Conservation (phyloP, 2,113 vertebrate genomes). For the Poeciliopsis retropinna region DNA sequence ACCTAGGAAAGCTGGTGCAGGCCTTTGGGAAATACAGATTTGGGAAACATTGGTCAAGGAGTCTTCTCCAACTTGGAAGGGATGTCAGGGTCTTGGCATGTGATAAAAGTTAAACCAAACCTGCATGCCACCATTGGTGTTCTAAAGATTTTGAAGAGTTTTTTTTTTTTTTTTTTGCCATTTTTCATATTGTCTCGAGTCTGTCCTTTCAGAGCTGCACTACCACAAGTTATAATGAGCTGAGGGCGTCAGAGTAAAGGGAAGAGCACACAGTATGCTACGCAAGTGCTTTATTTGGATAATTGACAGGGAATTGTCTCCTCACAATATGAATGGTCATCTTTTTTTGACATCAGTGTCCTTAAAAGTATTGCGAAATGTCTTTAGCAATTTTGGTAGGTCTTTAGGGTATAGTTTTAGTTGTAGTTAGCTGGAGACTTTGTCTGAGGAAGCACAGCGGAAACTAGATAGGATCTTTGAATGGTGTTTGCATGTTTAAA, state of each 20-base stretch:
- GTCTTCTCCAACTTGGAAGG: conserved; percentile 26
- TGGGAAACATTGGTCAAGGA: conserved; percentile 38
- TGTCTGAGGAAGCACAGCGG: conserved; percentile 67
- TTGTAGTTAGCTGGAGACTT: conserved; percentile 62
- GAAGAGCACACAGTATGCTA: conserved; percentile 73
- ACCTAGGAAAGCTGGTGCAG: background rate
- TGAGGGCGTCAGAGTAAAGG: conserved; percentile 63
- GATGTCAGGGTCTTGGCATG: conserved; percentile 30
- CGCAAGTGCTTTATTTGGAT: conserved; percentile 78
- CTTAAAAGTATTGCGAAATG: conserved; percentile 67
- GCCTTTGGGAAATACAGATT: conserved; percentile 13
- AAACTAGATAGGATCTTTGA: conserved; percentile 70
- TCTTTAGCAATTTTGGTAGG: conserved; percentile 56
- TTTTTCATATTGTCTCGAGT: background rate
- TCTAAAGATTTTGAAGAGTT: background rate
- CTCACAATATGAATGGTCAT: conserved; percentile 63
- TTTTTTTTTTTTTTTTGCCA: background rate
- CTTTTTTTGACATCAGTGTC: conserved; percentile 59
- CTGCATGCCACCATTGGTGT: conserved; percentile 40
- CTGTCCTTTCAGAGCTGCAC: conserved; percentile 54
- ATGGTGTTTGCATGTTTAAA: conserved; percentile 77
- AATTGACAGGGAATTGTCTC: conserved; percentile 76
- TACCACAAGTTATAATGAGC: conserved; percentile 54
- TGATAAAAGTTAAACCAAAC: conserved; percentile 38
- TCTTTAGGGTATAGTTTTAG: conserved; percentile 65